Conservation (phyloP, 2,888 invertebrate species). For the Drosophila robusta region DNA sequence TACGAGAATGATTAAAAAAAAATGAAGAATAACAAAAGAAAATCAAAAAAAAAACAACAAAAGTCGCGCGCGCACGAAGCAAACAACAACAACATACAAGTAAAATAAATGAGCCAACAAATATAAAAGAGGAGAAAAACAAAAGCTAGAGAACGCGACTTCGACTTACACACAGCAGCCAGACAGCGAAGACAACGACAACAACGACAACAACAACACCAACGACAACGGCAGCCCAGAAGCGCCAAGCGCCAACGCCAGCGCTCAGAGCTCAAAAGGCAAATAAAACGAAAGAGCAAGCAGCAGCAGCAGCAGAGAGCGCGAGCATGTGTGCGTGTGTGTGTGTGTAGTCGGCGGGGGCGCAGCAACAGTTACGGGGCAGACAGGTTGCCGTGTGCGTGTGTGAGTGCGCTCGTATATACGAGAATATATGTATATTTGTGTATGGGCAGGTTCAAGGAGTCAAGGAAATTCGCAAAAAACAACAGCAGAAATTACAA, state of each 20-base stretch:
- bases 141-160: constrained; percentile 70
- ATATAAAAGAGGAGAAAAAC: constrained; percentile 59
- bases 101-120: constrained; percentile 70
- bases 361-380: constrained; percentile 74
- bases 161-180: constrained; percentile 76
- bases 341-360: constrained; percentile 53
- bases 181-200: constrained; percentile 47
- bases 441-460: constrained; percentile 56
- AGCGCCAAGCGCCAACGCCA: constrained; percentile 57
- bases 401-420: constrained; percentile 28
- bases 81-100: constrained; percentile 43
- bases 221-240: constrained; percentile 31
- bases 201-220: constrained; percentile 6
- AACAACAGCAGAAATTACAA: constrained; percentile 58
- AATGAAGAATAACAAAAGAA: constrained; percentile 42
- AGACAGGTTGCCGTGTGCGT: constrained; percentile 56
- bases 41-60: constrained; percentile 39
- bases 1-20: constrained; percentile 61
- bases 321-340: constrained; percentile 19
- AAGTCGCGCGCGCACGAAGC: constrained; percentile 57
- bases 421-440: constrained; percentile 8
- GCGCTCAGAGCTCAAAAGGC: constrained; percentile 40
- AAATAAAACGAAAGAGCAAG: constrained; percentile 49
- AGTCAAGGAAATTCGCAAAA: constrained; percentile 67
- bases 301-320: constrained; percentile 42